phyloP scores from a whole-genome alignment of 2,797 vertebrate species.

The Sorex maritimensis region DNA sequence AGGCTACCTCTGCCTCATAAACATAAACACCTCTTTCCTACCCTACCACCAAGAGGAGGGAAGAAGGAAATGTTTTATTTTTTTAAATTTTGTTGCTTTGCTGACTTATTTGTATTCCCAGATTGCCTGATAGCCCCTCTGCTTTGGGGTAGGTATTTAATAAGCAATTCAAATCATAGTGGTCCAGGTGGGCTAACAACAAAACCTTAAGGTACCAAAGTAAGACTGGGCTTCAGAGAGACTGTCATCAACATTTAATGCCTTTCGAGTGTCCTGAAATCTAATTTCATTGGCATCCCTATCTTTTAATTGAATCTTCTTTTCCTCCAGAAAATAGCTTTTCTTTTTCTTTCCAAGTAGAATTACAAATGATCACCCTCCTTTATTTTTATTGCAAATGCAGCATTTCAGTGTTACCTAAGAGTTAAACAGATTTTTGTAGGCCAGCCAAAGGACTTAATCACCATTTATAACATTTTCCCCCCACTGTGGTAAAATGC shows the following conservation, averaged over 20 bases:
- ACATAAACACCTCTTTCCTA: neutral
- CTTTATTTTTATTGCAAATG: constrained; percentile 21
- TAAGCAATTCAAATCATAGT: neutral
- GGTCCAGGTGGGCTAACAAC: neutral
- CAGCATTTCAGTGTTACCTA: neutral
- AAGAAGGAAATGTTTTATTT: neutral
- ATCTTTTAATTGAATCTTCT: constrained; percentile 17
- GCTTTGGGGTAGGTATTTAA: neutral
- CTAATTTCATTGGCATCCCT: neutral
- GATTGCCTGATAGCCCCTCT: neutral
- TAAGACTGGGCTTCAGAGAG: neutral
- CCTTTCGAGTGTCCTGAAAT: neutral
- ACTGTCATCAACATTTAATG: neutral
- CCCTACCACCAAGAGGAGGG: neutral
- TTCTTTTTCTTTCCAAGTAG: constrained; percentile 37
- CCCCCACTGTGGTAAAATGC: constrained; percentile 23
- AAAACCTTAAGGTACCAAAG: constrained; percentile 14
- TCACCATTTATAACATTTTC: constrained; percentile 55
- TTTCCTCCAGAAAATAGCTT: constrained; percentile 1
- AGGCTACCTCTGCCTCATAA: neutral
- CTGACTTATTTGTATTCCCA: neutral
- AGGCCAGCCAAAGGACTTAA: constrained; percentile 44
- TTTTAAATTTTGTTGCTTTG: neutral
- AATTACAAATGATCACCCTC: neutral
- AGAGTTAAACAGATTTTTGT: constrained; percentile 49